Conservation (phyloP, 2,888 invertebrate genomes). For the Chromoteleia sp. region DNA sequence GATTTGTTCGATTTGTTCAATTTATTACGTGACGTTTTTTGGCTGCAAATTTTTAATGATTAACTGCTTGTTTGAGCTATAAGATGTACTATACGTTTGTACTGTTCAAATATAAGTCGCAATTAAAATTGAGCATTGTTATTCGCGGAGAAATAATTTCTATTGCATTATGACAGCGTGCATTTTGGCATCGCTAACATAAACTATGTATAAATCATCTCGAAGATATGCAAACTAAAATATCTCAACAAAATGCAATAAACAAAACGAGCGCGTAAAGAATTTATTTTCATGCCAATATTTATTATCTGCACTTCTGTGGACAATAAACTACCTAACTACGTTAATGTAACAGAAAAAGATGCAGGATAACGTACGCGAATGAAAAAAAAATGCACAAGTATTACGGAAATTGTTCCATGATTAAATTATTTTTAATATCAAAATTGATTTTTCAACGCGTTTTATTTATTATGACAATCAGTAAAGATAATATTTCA, state of each 20-base stretch:
- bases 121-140: background rate
- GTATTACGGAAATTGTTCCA: too few species aligned
- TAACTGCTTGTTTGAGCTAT: too few species aligned
- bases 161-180: slow-evolving; percentile 14
- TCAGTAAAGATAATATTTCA: too few species aligned
- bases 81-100: too few species aligned
- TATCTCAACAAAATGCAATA: slow-evolving; percentile 25
- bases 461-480: too few species aligned
- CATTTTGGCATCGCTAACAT: slow-evolving; percentile 15
- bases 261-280: slow-evolving; percentile 10
- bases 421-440: too few species aligned
- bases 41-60: too few species aligned
- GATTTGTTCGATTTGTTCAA: too few species aligned
- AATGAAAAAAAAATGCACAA: too few species aligned
- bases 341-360: background rate
- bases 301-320: slow-evolving; percentile 1
- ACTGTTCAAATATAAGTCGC: too few species aligned
- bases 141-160: background rate
- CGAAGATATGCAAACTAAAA: slow-evolving; percentile 11
- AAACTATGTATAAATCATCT: slow-evolving; percentile 17
- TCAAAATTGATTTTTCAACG: background rate
- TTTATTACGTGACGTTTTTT: too few species aligned
- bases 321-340: background rate
- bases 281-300: slow-evolving; percentile 14
- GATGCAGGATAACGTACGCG: too few species aligned